Conservation (phyloP, 2,797 vertebrate genomes). For the Myotis pilosus region DNA sequence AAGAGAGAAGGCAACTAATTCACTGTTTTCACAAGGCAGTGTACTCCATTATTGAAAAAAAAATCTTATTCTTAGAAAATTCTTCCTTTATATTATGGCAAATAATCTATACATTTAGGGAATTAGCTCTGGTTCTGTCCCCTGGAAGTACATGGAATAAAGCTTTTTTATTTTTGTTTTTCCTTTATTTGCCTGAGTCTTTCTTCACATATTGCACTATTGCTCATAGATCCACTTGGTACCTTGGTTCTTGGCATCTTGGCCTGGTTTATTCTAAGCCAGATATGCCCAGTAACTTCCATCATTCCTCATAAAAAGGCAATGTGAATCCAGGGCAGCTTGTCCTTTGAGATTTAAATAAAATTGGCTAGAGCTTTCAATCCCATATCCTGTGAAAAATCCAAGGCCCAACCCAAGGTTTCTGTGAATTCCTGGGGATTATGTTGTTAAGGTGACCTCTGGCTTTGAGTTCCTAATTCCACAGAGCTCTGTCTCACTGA, state of each 20-base stretch:
- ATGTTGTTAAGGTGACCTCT: slow-evolving; percentile 56
- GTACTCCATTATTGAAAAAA: neutral
- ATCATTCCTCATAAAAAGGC: slow-evolving; percentile 46
- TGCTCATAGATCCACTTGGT: neutral
- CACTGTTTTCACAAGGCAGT: neutral
- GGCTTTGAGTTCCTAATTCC: slow-evolving; percentile 12
- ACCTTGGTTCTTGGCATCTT: neutral
- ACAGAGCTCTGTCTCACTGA: neutral
- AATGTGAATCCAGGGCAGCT: slow-evolving; percentile 56
- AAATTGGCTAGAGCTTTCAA: slow-evolving; percentile 47
- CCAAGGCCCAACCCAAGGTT: slow-evolving; percentile 47
- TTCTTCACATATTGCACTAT: neutral
- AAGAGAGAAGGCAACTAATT: neutral
- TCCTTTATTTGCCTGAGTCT: neutral
- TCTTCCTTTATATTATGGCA: neutral
- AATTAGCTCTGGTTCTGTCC: neutral
- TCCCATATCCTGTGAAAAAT: slow-evolving; percentile 68
- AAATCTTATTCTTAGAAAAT: neutral
- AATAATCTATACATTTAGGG: neutral
- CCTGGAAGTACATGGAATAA: neutral
- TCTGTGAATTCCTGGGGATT: slow-evolving; percentile 57
- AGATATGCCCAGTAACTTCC: neutral
- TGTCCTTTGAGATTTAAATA: slow-evolving; percentile 66
- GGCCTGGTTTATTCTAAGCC: neutral
- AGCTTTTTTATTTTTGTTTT: neutral